Conservation (phyloP, 2,113 vertebrate species). For the Anhinga rufa region DNA sequence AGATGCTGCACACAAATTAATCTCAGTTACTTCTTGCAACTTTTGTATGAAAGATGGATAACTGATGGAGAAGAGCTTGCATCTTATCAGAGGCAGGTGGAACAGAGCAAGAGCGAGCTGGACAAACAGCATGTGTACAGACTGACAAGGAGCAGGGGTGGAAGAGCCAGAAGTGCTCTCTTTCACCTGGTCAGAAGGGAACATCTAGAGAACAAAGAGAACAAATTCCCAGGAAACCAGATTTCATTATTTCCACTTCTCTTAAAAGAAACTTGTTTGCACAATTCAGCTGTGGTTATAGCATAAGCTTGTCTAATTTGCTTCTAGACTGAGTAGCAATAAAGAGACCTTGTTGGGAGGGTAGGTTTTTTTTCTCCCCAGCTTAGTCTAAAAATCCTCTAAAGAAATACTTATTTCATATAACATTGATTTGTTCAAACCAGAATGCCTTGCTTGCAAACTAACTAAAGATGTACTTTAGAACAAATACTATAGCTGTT, state of each 20-base stretch:
- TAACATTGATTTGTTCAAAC: neutral
- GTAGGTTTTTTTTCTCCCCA: neutral
- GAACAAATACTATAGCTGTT: neutral
- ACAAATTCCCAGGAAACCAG: neutral
- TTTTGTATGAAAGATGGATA: neutral
- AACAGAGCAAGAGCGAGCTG: neutral
- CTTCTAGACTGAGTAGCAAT: neutral
- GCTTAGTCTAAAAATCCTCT: slow-evolving; percentile 2
- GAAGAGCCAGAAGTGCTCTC: neutral
- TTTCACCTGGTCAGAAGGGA: neutral
- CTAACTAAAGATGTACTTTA: neutral
- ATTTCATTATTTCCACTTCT: neutral
- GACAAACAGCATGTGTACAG: neutral
- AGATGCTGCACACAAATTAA: neutral
- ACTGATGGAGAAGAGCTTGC: neutral
- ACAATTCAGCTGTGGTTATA: neutral
- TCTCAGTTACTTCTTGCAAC: neutral
- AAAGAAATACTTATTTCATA: neutral
- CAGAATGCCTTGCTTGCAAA: neutral
- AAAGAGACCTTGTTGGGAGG: neutral
- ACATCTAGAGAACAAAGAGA: neutral
- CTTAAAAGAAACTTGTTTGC: neutral
- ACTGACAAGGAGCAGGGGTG: neutral
- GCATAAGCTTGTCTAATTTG: slow-evolving; percentile 11
- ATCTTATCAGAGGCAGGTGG: neutral